A percentile compares a stretch with the other conserved stretches of the same genome.
Conservation (phyloP, 2,113 vertebrate species). For the Prionailurus viverrinus region DNA sequence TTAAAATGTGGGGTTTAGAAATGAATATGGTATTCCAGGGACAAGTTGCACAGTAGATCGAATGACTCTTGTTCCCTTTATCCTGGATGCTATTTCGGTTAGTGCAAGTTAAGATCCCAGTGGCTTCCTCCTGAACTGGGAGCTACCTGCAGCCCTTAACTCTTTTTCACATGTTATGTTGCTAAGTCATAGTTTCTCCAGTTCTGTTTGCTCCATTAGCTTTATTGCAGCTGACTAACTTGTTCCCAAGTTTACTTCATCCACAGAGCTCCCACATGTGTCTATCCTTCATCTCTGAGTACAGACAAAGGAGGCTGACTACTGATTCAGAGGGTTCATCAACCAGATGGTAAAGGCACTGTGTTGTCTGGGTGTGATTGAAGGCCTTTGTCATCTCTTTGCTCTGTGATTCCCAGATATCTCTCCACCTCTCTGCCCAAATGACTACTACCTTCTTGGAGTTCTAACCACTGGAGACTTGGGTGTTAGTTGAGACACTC, state of each 20-base stretch:
- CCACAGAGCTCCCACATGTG: neutral
- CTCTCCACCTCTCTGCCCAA: neutral
- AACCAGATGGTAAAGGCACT: neutral
- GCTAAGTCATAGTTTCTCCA: neutral
- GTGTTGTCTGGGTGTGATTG: neutral
- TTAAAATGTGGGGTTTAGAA: neutral
- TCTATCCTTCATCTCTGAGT: neutral
- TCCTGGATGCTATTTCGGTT: neutral
- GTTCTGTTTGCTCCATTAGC: neutral
- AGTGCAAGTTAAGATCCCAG: neutral
- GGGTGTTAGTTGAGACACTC: neutral
- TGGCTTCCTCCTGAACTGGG: neutral
- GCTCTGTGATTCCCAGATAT: neutral
- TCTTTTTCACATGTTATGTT: neutral
- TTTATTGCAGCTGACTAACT: neutral
- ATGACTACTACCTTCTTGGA: neutral
- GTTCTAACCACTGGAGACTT: neutral
- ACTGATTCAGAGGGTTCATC: neutral
- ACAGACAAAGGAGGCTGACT: neutral
- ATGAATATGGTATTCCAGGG: neutral
- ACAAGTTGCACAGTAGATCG: neutral
- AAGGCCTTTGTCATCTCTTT: neutral
- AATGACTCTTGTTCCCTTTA: neutral
- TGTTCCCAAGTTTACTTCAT: neutral
- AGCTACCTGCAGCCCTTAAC: neutral